Base-by-base conservation (phyloP, 2,797 vertebrate genomes). In the Pangasius mekongensis region DNA sequence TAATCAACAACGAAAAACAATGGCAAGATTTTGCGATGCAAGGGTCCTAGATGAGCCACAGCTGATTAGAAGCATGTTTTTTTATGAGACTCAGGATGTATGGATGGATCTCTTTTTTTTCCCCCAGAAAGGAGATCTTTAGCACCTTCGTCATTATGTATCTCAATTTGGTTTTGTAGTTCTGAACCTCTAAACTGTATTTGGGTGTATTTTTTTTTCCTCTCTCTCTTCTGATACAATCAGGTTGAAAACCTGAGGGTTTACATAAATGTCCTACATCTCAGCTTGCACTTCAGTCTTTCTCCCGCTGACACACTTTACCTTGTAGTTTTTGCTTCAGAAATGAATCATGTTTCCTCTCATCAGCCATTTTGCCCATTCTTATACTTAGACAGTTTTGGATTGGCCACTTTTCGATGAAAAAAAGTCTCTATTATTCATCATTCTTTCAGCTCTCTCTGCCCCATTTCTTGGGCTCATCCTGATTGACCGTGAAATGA, bases 401-500 rank as follows among this genome's bases (percentile, higher is more conserved):
- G 30, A 80, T 33, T 84, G n/a, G 81, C 33, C 27, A 58, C 47
- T 66, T 39, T 64, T 52, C 4, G 0, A 30, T n/a, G 4, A 64
- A 22, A 20, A 78, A 74, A 81, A 80, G 11, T 58, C 3, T 87
- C 47, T 73, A 58, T 87, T 73, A 87, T 30, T 52, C 71, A 56
- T 85, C 39, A 13, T 56, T 27, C 67, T 80, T 67, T 56, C 16
- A 39, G 7, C 58, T 8, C 24, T 76, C 27, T 78, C 43, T 74
- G 47, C 5, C 6, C 60, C 10, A 16, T 73, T 82, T 13, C 27
- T 14, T n/a, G n/a, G 10, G 27, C 77, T 49, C 54, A 62, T 66
- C 69, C 30, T 52, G 24, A 86, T 47, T 87, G 47, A 30, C 43
- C 22, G 49, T 89, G 85, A 89, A 90, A 89, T 87, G 49, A 82